Percentiles rank a stretch among this genome's conserved stretches.
Conservation (phyloP, 2,113 vertebrate species). For the Maylandia zebra region DNA sequence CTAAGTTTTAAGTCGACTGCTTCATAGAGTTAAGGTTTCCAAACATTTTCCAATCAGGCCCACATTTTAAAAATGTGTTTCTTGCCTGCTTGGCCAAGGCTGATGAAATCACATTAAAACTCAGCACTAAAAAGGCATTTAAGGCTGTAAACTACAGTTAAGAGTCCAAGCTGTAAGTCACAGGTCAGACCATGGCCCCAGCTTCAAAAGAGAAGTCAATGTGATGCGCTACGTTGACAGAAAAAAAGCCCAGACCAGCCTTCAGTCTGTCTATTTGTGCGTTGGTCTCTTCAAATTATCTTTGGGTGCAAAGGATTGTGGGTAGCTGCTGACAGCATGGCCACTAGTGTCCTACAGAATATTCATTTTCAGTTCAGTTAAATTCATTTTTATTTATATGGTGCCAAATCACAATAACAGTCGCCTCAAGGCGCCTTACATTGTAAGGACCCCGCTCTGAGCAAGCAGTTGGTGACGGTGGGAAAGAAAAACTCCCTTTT, state of each 20-base stretch:
- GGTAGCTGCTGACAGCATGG: background rate
- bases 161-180: constrained; percentile 8
- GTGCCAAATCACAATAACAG: background rate
- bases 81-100: background rate
- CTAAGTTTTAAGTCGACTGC: background rate
- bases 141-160: constrained; percentile 8
- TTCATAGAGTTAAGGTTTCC: constrained; percentile 15
- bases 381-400: background rate
- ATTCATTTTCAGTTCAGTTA: background rate
- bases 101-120: constrained; percentile 22
- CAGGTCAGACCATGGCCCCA: background rate
- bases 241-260: background rate
- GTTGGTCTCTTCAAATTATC: background rate
- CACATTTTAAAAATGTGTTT: background rate
- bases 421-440: fast-evolving
- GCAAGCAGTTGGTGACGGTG: background rate
- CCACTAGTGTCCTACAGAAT: background rate
- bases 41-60: constrained; percentile 13
- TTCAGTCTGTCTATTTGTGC: background rate
- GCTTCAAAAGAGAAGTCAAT: background rate
- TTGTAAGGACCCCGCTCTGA: background rate
- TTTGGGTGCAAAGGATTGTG: background rate
- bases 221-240: background rate
- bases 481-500: background rate
- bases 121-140: constrained; percentile 12